Conservation (phyloP, 2,797 vertebrate genomes). For the Mustela erminea region DNA sequence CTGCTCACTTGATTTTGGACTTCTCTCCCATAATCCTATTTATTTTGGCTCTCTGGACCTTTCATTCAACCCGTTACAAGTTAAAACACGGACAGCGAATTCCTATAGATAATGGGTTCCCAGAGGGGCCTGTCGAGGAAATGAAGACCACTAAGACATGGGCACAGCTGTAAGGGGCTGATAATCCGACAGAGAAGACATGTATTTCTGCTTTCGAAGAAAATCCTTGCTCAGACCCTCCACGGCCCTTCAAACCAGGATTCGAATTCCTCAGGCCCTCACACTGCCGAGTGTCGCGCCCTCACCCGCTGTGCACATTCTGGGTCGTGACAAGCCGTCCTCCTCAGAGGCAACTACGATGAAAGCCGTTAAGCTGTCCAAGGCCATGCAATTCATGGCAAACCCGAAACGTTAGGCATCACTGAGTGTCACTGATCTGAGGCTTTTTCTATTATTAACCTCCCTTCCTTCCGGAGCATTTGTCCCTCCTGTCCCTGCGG, state of each 20-base stretch:
- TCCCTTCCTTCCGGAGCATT: too few relatives aligned
- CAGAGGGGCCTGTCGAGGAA: neutral
- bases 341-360: accelerated
- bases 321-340: neutral
- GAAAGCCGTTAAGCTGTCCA: neutral
- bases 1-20: neutral
- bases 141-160: accelerated
- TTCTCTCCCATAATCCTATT: neutral
- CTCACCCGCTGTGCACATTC: neutral
- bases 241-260: neutral
- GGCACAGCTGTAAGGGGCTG: neutral
- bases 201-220: neutral
- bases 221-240: neutral
- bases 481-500: neutral
- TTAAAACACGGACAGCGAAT: neutral
- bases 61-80: neutral
- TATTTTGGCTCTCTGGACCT: neutral
- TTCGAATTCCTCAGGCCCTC: too few relatives aligned
- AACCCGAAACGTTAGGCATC: neutral
- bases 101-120: neutral
- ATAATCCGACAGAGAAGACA: accelerated
- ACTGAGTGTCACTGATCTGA: neutral
- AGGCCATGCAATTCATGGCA: neutral
- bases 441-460: neutral
- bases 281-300: neutral